Conservation (phyloP, 2,113 vertebrate genomes). For the Noctilio leporinus region DNA sequence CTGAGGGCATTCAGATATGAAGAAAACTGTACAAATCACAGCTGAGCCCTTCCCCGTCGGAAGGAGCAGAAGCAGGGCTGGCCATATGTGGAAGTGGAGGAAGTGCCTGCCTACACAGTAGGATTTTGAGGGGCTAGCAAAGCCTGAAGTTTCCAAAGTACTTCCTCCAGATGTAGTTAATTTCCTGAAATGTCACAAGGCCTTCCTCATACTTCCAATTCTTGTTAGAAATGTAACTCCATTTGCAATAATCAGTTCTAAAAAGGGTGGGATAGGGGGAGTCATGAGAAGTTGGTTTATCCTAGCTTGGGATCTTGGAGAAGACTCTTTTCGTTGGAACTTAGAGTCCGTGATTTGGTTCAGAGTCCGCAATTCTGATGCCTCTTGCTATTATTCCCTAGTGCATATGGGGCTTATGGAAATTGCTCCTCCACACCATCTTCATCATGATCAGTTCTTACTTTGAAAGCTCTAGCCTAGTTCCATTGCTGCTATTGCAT, state of each 20-base stretch:
- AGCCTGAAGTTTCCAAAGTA: background rate
- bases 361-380: background rate
- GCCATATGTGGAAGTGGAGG: background rate
- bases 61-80: background rate
- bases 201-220: background rate
- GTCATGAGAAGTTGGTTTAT: background rate
- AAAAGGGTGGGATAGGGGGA: background rate
- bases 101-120: background rate
- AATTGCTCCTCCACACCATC: background rate
- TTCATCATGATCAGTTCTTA: background rate
- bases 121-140: background rate
- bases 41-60: background rate
- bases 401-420: background rate
- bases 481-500: background rate
- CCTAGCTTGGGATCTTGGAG: background rate
- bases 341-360: background rate
- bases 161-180: background rate
- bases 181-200: background rate
- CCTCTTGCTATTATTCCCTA: background rate
- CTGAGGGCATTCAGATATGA: constrained; percentile 19
- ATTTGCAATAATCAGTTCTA: background rate
- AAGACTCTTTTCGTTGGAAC: background rate
- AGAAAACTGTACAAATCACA: constrained; percentile 13
- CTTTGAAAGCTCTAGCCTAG: background rate
- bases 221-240: background rate